These are phyloP conservation scores for Mobula birostris DNA, from an alignment of 2,113 vertebrate genomes.

Conservation along the genomic window DNA sequence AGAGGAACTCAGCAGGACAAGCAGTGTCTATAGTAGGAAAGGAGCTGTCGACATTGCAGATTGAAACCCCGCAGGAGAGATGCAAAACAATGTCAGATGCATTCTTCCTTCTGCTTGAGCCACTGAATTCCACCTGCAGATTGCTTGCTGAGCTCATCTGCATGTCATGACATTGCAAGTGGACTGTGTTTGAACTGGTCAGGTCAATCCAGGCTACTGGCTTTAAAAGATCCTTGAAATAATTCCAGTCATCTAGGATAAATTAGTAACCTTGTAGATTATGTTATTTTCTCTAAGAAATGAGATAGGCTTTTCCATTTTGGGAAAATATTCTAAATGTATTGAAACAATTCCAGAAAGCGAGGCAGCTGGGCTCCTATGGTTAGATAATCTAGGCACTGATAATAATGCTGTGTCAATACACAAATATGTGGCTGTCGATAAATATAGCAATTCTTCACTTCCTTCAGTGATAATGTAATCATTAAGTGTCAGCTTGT, in stretches of 20 bases:
- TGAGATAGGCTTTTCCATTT: neutral
- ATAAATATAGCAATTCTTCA: neutral
- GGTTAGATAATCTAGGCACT: neutral
- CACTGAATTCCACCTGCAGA: too few species aligned
- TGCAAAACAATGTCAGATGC: too few species aligned
- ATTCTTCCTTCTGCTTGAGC: too few species aligned
- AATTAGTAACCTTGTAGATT: neutral
- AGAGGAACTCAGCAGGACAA: too few species aligned
- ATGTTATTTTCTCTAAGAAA: conserved; percentile 13
- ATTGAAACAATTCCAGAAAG: conserved; percentile 30
- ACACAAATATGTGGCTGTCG: neutral
- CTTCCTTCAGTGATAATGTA: conserved; percentile 12
- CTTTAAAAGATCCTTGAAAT: neutral
- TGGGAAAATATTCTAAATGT: neutral
- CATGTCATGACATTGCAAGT: neutral
- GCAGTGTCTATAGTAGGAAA: too few species aligned
- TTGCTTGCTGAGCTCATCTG: neutral
- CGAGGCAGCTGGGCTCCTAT: neutral
- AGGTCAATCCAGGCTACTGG: neutral
- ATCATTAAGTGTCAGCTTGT: neutral
- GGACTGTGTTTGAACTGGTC: neutral
- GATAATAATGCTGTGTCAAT: conserved; percentile 5
- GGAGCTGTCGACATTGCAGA: too few species aligned
- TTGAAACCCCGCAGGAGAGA: too few species aligned
- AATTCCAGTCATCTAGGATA: neutral